These are phyloP conservation scores for Caenorhabditis remanei DNA, from an alignment of 1,140 invertebrate genomes.

Conservation along the genomic window DNA sequence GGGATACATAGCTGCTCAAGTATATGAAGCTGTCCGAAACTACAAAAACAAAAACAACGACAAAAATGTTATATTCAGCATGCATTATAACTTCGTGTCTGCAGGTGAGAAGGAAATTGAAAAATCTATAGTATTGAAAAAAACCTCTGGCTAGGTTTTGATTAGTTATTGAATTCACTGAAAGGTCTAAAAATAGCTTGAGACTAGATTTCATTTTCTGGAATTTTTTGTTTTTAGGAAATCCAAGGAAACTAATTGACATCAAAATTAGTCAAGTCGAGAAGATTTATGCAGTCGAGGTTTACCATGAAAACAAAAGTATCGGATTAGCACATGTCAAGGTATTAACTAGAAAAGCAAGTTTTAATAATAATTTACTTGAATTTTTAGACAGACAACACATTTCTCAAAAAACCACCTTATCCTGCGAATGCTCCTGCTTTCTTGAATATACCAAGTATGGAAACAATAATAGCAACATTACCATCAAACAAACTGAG, in stretches of 20 bases:
- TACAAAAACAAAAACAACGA: conserved; percentile 25
- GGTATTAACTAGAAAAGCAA: background rate
- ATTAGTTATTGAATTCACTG: no score
- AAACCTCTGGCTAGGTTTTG: no score
- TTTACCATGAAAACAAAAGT: conserved; percentile 36
- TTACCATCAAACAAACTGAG: background rate
- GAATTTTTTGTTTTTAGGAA: background rate
- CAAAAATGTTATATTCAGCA: conserved; percentile 25
- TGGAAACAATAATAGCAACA: background rate
- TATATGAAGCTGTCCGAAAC: conserved; percentile 4
- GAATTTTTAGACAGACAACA: background rate
- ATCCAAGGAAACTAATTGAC: conserved; percentile 25
- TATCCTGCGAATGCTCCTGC: background rate
- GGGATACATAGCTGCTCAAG: conserved; percentile 42
- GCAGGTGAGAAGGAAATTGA: background rate
- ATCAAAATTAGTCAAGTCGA: background rate
- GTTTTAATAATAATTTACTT: background rate
- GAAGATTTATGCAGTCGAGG: background rate
- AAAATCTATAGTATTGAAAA: no score
- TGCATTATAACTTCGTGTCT: conserved; percentile 48
- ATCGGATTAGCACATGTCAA: conserved; percentile 29
- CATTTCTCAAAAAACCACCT: background rate
- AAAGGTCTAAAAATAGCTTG: background rate
- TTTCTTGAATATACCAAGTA: background rate
- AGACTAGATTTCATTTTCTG: background rate